Percentiles rank a stretch among this genome's conserved stretches.
Conservation (phyloP, 2,888 invertebrate species). For the Caenorhabditis japonica region DNA sequence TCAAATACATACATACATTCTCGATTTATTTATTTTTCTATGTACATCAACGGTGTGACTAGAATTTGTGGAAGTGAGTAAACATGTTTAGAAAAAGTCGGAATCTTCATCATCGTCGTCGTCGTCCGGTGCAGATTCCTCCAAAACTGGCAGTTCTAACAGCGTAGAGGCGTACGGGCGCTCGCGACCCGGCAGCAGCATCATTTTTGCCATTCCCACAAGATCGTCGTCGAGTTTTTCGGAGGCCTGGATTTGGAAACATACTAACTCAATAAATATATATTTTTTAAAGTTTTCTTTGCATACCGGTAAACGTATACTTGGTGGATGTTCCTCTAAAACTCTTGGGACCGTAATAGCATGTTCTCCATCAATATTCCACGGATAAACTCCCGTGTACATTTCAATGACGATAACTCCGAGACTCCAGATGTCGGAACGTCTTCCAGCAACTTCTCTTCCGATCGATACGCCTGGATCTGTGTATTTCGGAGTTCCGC, state of each 20-base stretch:
- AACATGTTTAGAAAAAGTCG: conserved; percentile 34
- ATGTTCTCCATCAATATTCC: conserved; percentile 54
- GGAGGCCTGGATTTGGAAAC: conserved; percentile 15
- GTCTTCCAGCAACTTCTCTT: conserved; percentile 47
- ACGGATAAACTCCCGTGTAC: conserved; percentile 65
- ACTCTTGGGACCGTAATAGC: conserved; percentile 30
- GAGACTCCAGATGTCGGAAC: conserved; percentile 73
- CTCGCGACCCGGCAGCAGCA: conserved; percentile 19
- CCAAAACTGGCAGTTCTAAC: conserved; percentile 15
- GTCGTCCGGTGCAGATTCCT: conserved; percentile 9
- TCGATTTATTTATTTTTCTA: too few species aligned
- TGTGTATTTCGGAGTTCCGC: conserved; percentile 70
- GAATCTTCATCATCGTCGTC: conserved; percentile 18
- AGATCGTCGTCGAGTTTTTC: conserved; percentile 29
- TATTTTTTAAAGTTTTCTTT: not conserved
- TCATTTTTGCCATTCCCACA: conserved; percentile 23
- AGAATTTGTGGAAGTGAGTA: too few species aligned
- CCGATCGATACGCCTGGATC: conserved; percentile 63
- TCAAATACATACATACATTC: too few species aligned
- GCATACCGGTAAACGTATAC: not conserved
- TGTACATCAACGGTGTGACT: too few species aligned
- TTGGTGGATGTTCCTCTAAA: conserved; percentile 30
- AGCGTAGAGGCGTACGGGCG: conserved; percentile 32
- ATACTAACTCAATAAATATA: not conserved
- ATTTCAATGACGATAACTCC: conserved; percentile 67